Evolutionary conservation across 2,113 vertebrate genomes (phyloP).

Genomic region (Hipposideros armiger): DNA sequence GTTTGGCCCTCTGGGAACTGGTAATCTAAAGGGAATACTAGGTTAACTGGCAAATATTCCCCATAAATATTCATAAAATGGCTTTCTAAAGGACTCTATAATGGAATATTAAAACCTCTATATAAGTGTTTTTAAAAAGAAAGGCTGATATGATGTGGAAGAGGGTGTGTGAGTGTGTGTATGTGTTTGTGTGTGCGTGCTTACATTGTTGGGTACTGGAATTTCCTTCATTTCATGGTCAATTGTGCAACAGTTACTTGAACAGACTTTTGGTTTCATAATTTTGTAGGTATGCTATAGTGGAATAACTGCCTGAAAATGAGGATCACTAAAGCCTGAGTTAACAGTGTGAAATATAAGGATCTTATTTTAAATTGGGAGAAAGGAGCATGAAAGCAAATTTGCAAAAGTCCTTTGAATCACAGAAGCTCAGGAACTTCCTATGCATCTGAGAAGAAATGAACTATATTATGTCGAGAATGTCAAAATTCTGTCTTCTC

Average conservation of each 20-base stretch:
- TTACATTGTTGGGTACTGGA: not conserved
- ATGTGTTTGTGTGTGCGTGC: not conserved
- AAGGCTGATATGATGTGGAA: not conserved
- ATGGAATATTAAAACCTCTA: conserved; percentile 35
- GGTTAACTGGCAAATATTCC: conserved; percentile 22
- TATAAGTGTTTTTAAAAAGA: not conserved
- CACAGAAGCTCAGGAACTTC: not conserved
- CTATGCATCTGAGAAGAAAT: not conserved
- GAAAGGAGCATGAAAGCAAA: conserved; percentile 32
- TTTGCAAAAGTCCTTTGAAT: conserved; percentile 46
- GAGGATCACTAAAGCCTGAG: conserved; percentile 34
- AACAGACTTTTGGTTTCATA: not conserved
- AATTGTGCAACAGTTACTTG: not conserved
- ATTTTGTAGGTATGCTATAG: not conserved
- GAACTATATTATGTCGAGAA: not conserved
- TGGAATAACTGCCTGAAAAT: conserved; percentile 42
- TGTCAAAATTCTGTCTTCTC: not conserved
- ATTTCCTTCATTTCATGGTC: not conserved
- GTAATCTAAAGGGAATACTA: conserved; percentile 11
- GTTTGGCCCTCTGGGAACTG: not conserved
- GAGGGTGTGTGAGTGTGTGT: not conserved
- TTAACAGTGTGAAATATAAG: conserved; percentile 36
- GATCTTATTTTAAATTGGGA: conserved; percentile 57
- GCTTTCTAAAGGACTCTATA: not conserved
- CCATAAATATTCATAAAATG: conserved; percentile 51